Conservation (phyloP, 1,140 invertebrate species). For the Drosophila malerkotliana region DNA sequence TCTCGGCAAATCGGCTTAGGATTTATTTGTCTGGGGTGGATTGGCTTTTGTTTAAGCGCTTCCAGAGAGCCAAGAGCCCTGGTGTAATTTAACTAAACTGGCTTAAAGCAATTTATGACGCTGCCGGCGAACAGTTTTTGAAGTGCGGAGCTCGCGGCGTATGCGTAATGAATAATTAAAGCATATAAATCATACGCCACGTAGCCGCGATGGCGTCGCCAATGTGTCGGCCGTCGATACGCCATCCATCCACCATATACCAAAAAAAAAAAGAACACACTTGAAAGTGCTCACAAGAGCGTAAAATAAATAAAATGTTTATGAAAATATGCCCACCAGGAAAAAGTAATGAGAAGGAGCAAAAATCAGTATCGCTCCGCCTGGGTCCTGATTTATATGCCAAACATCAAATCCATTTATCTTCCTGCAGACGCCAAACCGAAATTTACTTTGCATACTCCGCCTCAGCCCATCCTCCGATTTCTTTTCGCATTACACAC, state of each 20-base stretch:
- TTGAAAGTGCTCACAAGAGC: constrained; percentile 67
- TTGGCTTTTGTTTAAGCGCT: constrained; percentile 40
- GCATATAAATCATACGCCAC: constrained; percentile 75
- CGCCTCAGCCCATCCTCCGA: constrained; percentile 13
- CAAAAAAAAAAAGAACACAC: constrained; percentile 17
- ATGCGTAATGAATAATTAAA: constrained; percentile 76
- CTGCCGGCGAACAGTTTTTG: constrained; percentile 3
- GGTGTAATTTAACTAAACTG: constrained; percentile 41
- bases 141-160: constrained; percentile 20
- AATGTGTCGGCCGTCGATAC: constrained; percentile 53
- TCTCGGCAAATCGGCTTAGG: constrained; percentile 32
- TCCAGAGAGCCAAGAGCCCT: constrained; percentile 13
- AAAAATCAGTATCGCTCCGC: constrained; percentile 51
- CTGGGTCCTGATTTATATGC: constrained; percentile 71
- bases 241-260: constrained; percentile 12
- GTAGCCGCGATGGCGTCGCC: constrained; percentile 52
- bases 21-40: constrained; percentile 45
- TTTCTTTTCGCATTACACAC: constrained; percentile 59
- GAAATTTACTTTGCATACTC: constrained; percentile 46
- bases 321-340: constrained; percentile 57
- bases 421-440: constrained; percentile 51
- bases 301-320: constrained; percentile 69
- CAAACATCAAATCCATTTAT: constrained; percentile 78
- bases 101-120: constrained; percentile 45
- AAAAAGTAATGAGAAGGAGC: constrained; percentile 46